Evolutionary conservation across 2,113 vertebrate species (phyloP).

Genomic region (Mormoops blainvillei): DNA sequence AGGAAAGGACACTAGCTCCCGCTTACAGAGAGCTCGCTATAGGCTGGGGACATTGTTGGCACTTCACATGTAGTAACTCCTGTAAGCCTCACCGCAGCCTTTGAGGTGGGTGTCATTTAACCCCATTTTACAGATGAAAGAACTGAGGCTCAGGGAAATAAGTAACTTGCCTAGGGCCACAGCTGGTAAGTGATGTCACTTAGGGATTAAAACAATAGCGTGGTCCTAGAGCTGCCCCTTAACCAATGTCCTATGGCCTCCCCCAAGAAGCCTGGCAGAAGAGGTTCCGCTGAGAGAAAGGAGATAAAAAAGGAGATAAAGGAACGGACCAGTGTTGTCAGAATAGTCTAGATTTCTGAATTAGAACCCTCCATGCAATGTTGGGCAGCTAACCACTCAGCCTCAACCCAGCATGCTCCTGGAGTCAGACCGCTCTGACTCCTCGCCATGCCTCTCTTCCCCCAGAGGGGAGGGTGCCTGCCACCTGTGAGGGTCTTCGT

Average conservation of each 20-base stretch:
- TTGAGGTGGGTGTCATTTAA: not conserved
- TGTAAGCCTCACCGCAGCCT: not conserved
- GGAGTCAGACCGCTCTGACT: not conserved
- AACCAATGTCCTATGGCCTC: too few species aligned
- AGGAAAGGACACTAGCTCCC: not conserved
- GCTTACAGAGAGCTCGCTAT: not conserved
- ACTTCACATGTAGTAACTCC: not conserved
- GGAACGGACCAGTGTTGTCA: rapidly evolving
- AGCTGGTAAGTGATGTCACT: not conserved
- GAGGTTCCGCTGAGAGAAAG: not conserved
- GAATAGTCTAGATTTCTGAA: not conserved
- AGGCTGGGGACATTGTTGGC: rapidly evolving
- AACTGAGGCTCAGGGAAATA: not conserved
- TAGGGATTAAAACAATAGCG: not conserved
- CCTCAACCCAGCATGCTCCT: not conserved
- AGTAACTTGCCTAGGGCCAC: not conserved
- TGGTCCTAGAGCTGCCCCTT: not conserved
- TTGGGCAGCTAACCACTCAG: not conserved
- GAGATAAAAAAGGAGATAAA: not conserved
- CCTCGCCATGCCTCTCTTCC: not conserved
- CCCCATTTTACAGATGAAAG: not conserved
- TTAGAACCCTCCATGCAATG: not conserved
- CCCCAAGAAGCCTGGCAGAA: not conserved
- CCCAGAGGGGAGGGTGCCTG: rapidly evolving
- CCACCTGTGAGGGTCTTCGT: rapidly evolving